Percentiles rank a stretch among this genome's conserved stretches.
These are phyloP conservation scores for Halcyon leucocephala DNA, from an alignment of 2,797 vertebrate species.

Conservation along the genomic window DNA sequence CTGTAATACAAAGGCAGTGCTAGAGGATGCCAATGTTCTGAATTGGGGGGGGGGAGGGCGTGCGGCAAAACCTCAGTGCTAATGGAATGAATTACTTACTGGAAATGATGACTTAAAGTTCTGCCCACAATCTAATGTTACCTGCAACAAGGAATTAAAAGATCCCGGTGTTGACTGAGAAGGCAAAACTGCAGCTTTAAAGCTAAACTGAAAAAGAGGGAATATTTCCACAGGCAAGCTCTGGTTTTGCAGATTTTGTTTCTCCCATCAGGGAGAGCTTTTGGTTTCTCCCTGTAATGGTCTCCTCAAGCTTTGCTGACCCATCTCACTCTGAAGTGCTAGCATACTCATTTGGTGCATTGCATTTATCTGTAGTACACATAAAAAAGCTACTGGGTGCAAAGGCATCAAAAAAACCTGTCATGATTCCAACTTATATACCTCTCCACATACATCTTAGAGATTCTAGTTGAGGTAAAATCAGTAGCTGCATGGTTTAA, in stretches of 20 bases:
- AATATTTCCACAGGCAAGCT: neutral
- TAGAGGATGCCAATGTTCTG: neutral
- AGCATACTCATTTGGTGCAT: accelerated
- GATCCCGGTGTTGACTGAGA: neutral
- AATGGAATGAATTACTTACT: neutral
- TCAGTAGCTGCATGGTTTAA: neutral
- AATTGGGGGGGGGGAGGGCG: no score
- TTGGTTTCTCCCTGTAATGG: neutral
- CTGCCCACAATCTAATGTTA: neutral
- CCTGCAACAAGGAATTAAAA: neutral
- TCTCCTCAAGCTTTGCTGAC: neutral
- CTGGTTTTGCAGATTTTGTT: neutral
- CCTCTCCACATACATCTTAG: neutral
- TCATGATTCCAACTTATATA: neutral
- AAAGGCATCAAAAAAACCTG: neutral
- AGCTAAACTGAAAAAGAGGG: neutral
- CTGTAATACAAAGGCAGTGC: neutral
- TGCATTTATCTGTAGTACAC: neutral
- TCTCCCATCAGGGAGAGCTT: neutral
- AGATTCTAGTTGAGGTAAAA: neutral
- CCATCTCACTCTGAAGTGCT: neutral
- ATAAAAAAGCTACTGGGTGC: neutral
- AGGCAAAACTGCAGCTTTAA: neutral
- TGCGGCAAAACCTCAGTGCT: neutral
- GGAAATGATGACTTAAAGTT: neutral